phyloP scores from a whole-genome alignment of 2,797 vertebrate species.

The Argya squamiceps region DNA sequence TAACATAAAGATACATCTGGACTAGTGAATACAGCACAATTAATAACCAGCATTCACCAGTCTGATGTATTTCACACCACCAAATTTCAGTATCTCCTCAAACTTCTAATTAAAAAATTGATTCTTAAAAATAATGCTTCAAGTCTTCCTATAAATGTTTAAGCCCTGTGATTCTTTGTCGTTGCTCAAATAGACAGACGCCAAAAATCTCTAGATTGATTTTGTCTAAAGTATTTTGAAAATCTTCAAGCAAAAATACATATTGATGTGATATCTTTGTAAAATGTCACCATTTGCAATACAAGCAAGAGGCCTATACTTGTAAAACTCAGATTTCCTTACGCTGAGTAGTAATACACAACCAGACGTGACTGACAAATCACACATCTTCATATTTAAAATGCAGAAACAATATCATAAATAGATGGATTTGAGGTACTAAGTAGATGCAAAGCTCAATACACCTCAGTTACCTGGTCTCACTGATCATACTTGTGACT shows the following conservation, averaged over 20 bases:
- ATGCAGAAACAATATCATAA: neutral
- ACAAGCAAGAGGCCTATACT: neutral
- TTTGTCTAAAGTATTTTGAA: neutral
- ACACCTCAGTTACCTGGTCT: neutral
- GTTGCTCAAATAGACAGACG: neutral
- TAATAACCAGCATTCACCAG: neutral
- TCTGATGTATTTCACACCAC: neutral
- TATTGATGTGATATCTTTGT: neutral
- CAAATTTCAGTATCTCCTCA: neutral
- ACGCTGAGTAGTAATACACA: neutral
- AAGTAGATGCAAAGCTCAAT: neutral
- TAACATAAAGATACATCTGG: neutral
- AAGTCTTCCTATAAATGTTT: neutral
- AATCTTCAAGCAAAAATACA: neutral
- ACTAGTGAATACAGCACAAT: neutral
- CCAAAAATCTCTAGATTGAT: neutral
- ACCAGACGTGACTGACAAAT: neutral
- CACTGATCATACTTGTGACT: neutral
- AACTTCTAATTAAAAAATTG: neutral
- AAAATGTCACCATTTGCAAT: neutral
- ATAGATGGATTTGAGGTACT: neutral
- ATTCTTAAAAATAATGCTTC: neutral
- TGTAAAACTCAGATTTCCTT: neutral
- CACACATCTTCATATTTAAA: neutral
- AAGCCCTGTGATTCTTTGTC: accelerated